A percentile compares a stretch with the other conserved stretches of the same genome.
These are phyloP conservation scores for Lepus townsendii DNA, from an alignment of 2,797 vertebrate genomes.

Conservation along the genomic window DNA sequence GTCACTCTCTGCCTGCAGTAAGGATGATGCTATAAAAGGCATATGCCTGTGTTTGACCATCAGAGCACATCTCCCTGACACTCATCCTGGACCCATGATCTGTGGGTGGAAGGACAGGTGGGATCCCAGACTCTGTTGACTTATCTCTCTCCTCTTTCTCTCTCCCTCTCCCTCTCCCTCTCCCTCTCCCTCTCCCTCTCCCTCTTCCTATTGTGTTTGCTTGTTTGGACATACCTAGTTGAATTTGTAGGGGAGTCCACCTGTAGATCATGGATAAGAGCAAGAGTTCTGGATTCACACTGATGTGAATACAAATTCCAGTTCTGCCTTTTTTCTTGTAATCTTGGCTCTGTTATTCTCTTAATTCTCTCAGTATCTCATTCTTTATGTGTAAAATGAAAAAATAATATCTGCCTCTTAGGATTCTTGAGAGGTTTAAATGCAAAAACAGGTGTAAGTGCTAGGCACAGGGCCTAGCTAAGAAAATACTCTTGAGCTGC, in stretches of 20 bases:
- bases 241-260: background rate
- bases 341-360: background rate
- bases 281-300: background rate
- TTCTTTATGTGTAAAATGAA: constrained; percentile 12
- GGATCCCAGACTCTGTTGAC: background rate
- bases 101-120: background rate
- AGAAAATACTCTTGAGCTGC: background rate
- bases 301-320: background rate
- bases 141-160: background rate
- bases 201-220: background rate
- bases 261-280: background rate
- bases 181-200: background rate
- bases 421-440: constrained; percentile 1
- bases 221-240: background rate
- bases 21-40: background rate
- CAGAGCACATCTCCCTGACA: background rate
- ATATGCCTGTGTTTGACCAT: background rate
- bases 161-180: no score
- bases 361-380: background rate
- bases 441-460: background rate
- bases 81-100: background rate
- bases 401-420: background rate
- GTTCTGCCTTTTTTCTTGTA: background rate
- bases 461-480: background rate
- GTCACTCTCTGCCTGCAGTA: background rate